Evolutionary conservation across 2,797 vertebrate genomes (phyloP).

Genomic region (Sphenodon punctatus): DNA sequence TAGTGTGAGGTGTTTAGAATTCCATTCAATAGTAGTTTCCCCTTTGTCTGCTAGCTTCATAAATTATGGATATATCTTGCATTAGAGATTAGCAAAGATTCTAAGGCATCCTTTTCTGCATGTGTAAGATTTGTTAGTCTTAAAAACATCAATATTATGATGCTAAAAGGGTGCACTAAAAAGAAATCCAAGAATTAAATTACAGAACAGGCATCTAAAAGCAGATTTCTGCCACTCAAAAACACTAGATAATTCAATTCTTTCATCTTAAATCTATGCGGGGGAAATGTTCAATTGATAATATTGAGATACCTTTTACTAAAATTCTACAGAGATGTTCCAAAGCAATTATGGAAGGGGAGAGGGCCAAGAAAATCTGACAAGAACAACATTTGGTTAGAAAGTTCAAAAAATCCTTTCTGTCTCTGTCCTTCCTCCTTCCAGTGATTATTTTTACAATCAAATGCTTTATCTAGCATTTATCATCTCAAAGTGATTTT

Average conservation of each 20-base stretch:
- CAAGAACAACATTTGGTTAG: conserved; percentile 39
- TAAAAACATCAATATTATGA: conserved; percentile 70
- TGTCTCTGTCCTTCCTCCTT: background rate
- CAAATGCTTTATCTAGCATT: background rate
- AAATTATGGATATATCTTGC: conserved; percentile 72
- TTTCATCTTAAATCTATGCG: conserved; percentile 3
- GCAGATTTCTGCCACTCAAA: conserved; percentile 3
- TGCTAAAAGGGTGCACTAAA: conserved; percentile 30
- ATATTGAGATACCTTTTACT: conserved; percentile 35
- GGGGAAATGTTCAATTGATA: conserved; percentile 23
- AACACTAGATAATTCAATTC: background rate
- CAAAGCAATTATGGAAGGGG: conserved; percentile 28
- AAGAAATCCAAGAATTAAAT: background rate
- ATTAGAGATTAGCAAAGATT: conserved; percentile 73
- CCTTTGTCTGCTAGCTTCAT: conserved; percentile 68
- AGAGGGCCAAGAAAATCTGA: conserved; percentile 34
- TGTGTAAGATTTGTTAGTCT: conserved; percentile 52
- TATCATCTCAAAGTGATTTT: conserved; percentile 8
- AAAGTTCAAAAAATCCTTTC: conserved; percentile 34
- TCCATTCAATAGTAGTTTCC: conserved; percentile 57
- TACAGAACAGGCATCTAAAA: background rate
- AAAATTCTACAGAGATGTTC: conserved; percentile 39
- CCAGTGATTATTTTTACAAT: conserved; percentile 25
- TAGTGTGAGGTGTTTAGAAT: conserved; percentile 51
- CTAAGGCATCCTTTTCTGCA: conserved; percentile 62